phyloP scores from a whole-genome alignment of 2,888 invertebrate genomes.

The Ditula angustiorana region DNA sequence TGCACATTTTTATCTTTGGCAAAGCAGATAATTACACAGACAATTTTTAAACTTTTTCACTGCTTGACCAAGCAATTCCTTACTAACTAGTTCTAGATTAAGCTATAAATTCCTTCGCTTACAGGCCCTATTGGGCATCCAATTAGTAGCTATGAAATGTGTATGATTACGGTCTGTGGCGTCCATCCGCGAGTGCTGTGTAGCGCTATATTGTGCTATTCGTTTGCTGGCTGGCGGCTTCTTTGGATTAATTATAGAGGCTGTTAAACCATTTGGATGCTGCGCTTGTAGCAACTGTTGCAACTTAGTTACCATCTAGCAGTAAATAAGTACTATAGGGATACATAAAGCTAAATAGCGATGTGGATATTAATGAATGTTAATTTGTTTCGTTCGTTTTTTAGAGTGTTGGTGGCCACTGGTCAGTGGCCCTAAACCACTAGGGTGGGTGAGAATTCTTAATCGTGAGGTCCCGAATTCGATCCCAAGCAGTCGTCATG shows the following conservation, averaged over 20 bases:
- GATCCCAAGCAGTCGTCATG: no score
- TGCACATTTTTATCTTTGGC: no score
- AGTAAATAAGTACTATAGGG: neutral
- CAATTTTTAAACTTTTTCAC: no score
- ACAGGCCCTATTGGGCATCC: constrained; percentile 39
- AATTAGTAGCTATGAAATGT: constrained; percentile 41
- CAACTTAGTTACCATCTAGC: constrained; percentile 62
- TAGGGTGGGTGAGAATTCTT: no score
- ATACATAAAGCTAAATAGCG: no score
- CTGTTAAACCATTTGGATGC: constrained; percentile 61
- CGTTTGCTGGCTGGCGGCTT: constrained; percentile 68
- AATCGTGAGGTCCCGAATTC: no score
- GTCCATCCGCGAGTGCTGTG: constrained; percentile 25
- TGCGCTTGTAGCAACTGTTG: constrained; percentile 53
- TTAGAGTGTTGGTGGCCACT: no score
- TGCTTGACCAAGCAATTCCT: constrained; percentile 17
- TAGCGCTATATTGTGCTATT: constrained; percentile 51
- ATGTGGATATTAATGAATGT: neutral
- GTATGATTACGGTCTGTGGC: constrained; percentile 33
- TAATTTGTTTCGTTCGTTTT: no score
- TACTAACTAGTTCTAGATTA: constrained; percentile 36
- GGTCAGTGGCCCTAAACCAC: no score
- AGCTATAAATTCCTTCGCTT: constrained; percentile 38
- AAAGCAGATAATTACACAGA: no score
- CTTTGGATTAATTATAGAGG: constrained; percentile 70